A percentile compares a stretch with the other conserved stretches of the same genome.
These are phyloP conservation scores for Uria lomvia DNA, from an alignment of 2,113 vertebrate genomes.

Conservation along the genomic window DNA sequence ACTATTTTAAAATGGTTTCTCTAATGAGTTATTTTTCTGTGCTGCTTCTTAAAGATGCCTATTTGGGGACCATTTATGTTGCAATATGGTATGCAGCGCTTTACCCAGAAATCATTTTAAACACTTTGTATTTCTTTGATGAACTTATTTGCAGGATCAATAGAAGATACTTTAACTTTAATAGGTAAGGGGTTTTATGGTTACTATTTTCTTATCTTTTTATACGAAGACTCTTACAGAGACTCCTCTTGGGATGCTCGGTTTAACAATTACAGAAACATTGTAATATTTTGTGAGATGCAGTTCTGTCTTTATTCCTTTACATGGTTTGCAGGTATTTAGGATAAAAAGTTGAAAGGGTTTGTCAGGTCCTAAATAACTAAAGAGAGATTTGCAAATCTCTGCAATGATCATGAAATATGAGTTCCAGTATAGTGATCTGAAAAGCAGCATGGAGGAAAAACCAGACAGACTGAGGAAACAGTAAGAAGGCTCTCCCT, in stretches of 20 bases:
- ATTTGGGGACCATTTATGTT: conserved; percentile 57
- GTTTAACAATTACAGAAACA: conserved; percentile 43
- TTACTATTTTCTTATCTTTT: conserved; percentile 48
- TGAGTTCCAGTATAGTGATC: neutral
- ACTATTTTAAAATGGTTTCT: conserved; percentile 24
- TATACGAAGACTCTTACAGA: conserved; percentile 17
- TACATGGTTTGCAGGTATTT: neutral
- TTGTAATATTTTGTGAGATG: conserved; percentile 27
- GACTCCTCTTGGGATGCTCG: neutral
- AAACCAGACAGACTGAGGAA: neutral
- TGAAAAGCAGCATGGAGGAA: neutral
- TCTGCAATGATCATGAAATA: neutral
- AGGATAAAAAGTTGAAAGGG: conserved; percentile 1
- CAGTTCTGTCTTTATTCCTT: neutral
- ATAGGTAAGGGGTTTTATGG: conserved; percentile 59
- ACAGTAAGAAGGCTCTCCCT: neutral
- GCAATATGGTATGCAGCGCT: neutral
- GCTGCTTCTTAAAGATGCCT: conserved; percentile 48
- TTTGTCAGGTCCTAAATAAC: neutral
- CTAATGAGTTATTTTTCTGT: conserved; percentile 43
- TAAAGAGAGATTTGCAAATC: neutral
- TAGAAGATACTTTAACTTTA: conserved; percentile 59
- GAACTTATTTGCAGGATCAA: conserved; percentile 61
- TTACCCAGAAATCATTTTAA: conserved; percentile 63
- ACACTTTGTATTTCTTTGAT: conserved; percentile 45